Conservation (phyloP, 2,888 invertebrate species). For the Eulithis testata region DNA sequence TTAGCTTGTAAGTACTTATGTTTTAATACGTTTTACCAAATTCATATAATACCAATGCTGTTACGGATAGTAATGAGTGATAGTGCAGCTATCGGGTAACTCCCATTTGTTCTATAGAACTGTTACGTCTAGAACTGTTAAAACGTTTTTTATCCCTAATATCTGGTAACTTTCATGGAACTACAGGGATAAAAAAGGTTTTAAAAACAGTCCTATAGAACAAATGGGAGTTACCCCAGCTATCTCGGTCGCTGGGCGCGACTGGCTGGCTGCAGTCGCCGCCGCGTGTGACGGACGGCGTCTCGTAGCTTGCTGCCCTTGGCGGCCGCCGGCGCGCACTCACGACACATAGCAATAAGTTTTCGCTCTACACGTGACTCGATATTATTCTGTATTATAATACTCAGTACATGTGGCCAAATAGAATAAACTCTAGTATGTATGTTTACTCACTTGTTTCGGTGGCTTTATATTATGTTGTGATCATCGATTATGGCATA, state of each 20-base stretch:
- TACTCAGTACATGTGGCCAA: constrained; percentile 59
- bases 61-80: constrained; percentile 65
- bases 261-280: too few relatives aligned
- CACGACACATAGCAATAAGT: constrained; percentile 29
- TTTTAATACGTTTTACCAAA: constrained; percentile 71
- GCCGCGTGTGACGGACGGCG: not conserved
- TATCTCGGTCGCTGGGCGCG: constrained; percentile 24
- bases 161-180: too few relatives aligned
- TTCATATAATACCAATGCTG: constrained; percentile 82
- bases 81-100: too few relatives aligned
- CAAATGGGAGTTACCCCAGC: too few relatives aligned
- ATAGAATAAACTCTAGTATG: constrained; percentile 48
- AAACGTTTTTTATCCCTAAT: too few relatives aligned
- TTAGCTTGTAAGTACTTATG: constrained; percentile 71
- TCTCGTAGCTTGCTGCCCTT: not conserved
- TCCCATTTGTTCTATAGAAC: too few relatives aligned
- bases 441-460: constrained; percentile 22
- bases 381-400: constrained; percentile 34
- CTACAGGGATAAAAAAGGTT: too few relatives aligned
- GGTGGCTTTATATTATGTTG: constrained; percentile 11
- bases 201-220: too few relatives aligned
- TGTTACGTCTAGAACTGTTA: too few relatives aligned
- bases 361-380: constrained; percentile 20
- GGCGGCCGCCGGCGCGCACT: constrained; percentile 16
- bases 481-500: constrained; percentile 18